Conservation (phyloP, 2,888 invertebrate genomes). For the Chymomyza caudatula region DNA sequence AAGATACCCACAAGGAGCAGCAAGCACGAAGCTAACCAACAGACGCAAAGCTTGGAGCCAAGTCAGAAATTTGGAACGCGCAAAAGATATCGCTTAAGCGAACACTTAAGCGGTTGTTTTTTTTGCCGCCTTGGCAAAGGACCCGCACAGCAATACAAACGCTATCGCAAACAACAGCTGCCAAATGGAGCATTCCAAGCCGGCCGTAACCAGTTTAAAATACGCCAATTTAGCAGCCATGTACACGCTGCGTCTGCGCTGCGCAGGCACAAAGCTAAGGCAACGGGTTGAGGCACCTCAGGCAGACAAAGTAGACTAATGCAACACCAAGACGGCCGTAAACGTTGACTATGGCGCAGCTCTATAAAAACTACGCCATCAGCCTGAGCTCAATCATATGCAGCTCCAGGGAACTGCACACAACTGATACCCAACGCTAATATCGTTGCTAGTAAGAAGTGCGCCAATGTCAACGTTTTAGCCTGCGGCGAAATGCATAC, state of each 20-base stretch:
- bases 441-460: not conserved
- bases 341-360: slow-evolving; percentile 6
- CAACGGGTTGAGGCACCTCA: slow-evolving; percentile 45
- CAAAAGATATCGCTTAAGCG: slow-evolving; percentile 36
- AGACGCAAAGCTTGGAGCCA: not conserved
- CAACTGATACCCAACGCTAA: not conserved
- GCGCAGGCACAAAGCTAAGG: slow-evolving; percentile 46
- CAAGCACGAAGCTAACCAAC: not conserved
- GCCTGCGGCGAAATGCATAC: not conserved
- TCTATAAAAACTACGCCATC: slow-evolving; percentile 5
- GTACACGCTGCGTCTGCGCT: slow-evolving; percentile 17
- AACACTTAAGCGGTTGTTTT: slow-evolving; percentile 33
- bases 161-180: slow-evolving; percentile 12
- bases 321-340: slow-evolving; percentile 33
- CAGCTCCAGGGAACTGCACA: slow-evolving; percentile 12
- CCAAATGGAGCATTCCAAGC: not conserved
- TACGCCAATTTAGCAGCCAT: slow-evolving; percentile 4
- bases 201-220: slow-evolving; percentile 14
- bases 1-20: not conserved
- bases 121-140: slow-evolving; percentile 58
- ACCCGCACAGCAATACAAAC: slow-evolving; percentile 23
- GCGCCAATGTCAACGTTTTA: not conserved
- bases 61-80: slow-evolving; percentile 10
- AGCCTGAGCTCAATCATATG: not conserved
- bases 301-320: slow-evolving; percentile 14